phyloP scores from a whole-genome alignment of 2,888 invertebrate species.

The Drosophila yooni region DNA sequence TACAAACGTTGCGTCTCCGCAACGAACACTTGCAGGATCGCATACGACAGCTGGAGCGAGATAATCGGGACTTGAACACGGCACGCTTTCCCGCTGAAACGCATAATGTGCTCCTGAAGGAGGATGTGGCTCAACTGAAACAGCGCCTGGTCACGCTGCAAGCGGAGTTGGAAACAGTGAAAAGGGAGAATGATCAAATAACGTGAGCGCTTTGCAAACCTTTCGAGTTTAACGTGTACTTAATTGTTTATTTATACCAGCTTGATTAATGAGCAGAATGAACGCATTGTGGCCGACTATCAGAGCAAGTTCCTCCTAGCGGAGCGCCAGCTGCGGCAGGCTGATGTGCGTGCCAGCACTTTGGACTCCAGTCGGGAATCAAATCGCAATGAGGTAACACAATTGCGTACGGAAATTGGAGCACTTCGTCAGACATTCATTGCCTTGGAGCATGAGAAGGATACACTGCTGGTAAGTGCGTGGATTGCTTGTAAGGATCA shows the following conservation, averaged over 20 bases:
- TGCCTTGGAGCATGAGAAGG: slow-evolving; percentile 90
- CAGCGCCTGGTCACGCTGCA: slow-evolving; percentile 86
- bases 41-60: slow-evolving; percentile 86
- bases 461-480: slow-evolving; percentile 87
- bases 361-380: slow-evolving; percentile 87
- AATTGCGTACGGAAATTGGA: slow-evolving; percentile 88
- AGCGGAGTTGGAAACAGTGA: slow-evolving; percentile 86
- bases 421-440: slow-evolving; percentile 88
- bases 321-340: slow-evolving; percentile 88
- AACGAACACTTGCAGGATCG: slow-evolving; percentile 86
- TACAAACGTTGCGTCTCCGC: slow-evolving; percentile 85
- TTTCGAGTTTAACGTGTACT: slow-evolving; percentile 33
- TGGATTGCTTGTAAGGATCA: too few species aligned
- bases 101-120: slow-evolving; percentile 86
- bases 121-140: slow-evolving; percentile 86
- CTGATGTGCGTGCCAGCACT: slow-evolving; percentile 87
- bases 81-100: slow-evolving; percentile 86
- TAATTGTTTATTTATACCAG: slow-evolving; percentile 83
- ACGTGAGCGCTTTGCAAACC: slow-evolving; percentile 85
- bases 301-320: slow-evolving; percentile 88
- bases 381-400: slow-evolving; percentile 87
- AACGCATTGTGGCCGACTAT: slow-evolving; percentile 89
- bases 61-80: slow-evolving; percentile 86
- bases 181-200: slow-evolving; percentile 87
- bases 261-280: slow-evolving; percentile 91